A percentile compares a stretch with the other conserved stretches of the same genome.
Evolutionary conservation across 2,797 vertebrate species (phyloP).

Genomic region (Myotis myotis): DNA sequence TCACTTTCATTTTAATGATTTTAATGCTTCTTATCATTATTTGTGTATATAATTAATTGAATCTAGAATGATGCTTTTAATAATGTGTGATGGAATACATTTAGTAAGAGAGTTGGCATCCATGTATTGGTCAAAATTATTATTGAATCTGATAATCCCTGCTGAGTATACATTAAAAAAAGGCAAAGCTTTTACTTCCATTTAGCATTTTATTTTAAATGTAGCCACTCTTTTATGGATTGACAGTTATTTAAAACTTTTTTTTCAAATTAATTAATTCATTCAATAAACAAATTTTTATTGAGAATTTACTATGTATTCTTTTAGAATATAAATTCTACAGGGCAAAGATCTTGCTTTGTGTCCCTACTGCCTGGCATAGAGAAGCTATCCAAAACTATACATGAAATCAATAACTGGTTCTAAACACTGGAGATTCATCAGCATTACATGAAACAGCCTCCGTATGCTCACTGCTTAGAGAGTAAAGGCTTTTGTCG

Average conservation of each 20-base stretch:
- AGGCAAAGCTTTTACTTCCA: neutral
- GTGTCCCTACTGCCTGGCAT: neutral
- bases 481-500: neutral
- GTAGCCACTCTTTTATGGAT: neutral
- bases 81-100: constrained; percentile 16
- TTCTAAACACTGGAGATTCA: neutral
- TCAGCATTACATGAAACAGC: neutral
- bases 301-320: neutral
- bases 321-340: neutral
- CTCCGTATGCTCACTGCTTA: neutral
- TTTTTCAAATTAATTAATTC: neutral
- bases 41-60: constrained; percentile 65
- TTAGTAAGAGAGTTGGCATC: neutral
- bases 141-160: constrained; percentile 46
- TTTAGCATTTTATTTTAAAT: constrained; percentile 35
- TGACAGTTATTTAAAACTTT: neutral
- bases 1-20: constrained; percentile 62
- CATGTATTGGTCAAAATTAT: constrained; percentile 1
- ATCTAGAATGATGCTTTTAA: constrained; percentile 24
- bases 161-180: constrained; percentile 35
- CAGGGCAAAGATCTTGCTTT: neutral
- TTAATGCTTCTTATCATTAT: constrained; percentile 32
- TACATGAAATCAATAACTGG: neutral
- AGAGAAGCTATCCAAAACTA: neutral
- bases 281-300: neutral